Evolutionary conservation across 1,140 invertebrate genomes (phyloP), one percentile per base, ranked within the genome.

Genomic region (Brachionus angularis): DNA sequence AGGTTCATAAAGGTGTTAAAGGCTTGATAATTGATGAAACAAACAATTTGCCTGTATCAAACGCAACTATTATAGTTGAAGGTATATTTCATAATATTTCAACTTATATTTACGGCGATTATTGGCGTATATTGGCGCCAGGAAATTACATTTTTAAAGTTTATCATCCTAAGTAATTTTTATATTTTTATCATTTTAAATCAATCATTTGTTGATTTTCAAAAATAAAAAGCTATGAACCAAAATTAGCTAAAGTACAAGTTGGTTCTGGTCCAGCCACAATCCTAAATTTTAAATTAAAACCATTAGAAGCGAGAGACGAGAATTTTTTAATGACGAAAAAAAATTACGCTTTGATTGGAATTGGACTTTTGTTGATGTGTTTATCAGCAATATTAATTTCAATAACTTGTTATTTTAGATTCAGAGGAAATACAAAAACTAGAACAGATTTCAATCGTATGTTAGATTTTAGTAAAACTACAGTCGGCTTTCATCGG

Each of bases 381-480:
- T n/a, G n/a, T n/a, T n/a, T n/a, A n/a, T n/a, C n/a, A n/a, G n/a
- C n/a, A n/a, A n/a, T n/a, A n/a, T n/a, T n/a, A n/a, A n/a, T 39
- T 58, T 58, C 10, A 58, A 39, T 67, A 5, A 42, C 29, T 21
- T 67, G 42, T 67, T 67, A 50, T 36, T 42, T 47, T 46, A 67
- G 29, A 67, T n/a, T n/a, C n/a, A n/a, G n/a, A n/a, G n/a, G n/a
- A n/a, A n/a, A n/a, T n/a, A n/a, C n/a, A n/a, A n/a, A n/a, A n/a
- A n/a, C n/a, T n/a, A n/a, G n/a, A n/a, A n/a, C n/a, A n/a, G 62
- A 31, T 42, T 27, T 23, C n/a, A 5, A 12, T 50, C 62, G n/a
- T 47, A 67, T 18, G 23, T 16, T 18, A n/a, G 36, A 64, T 7
- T 25, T 31, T 7, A 67, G 36, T 14, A 34, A 47, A 21, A 21